phyloP scores from a whole-genome alignment of 2,113 vertebrate genomes.

The Nycticorax nycticorax region DNA sequence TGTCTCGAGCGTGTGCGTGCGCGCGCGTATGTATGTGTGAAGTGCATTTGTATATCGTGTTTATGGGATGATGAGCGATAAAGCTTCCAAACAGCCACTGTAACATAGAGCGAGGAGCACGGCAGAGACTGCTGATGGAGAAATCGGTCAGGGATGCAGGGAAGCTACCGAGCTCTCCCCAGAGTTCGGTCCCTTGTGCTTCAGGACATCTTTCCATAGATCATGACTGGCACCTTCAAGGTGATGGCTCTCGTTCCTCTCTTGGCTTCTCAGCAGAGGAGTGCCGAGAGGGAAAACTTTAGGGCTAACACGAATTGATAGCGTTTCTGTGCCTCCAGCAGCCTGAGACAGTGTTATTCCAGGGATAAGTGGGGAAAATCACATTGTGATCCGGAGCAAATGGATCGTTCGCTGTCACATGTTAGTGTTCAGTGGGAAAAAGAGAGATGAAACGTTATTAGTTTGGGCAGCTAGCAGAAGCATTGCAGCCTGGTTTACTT shows the following conservation, averaged over 20 bases:
- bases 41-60: constrained; percentile 3
- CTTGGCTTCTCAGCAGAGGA: background rate
- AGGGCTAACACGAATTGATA: background rate
- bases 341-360: background rate
- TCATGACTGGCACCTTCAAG: constrained; percentile 11
- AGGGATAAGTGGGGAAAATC: background rate
- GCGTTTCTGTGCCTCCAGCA: background rate
- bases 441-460: background rate
- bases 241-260: background rate
- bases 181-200: constrained; percentile 3
- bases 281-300: constrained; percentile 16
- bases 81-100: background rate
- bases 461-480: background rate
- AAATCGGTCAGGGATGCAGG: background rate
- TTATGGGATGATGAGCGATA: background rate
- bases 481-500: background rate
- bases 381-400: background rate
- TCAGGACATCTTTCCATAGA: background rate
- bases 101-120: background rate
- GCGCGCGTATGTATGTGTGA: background rate
- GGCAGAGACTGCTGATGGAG: background rate
- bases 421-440: background rate
- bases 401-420: background rate
- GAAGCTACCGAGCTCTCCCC: background rate
- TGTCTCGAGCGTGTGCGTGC: background rate